Percentiles rank a stretch among this genome's conserved stretches.
These are phyloP conservation scores for Phaonia tiefii DNA, from an alignment of 2,888 invertebrate species.

Conservation along the genomic window DNA sequence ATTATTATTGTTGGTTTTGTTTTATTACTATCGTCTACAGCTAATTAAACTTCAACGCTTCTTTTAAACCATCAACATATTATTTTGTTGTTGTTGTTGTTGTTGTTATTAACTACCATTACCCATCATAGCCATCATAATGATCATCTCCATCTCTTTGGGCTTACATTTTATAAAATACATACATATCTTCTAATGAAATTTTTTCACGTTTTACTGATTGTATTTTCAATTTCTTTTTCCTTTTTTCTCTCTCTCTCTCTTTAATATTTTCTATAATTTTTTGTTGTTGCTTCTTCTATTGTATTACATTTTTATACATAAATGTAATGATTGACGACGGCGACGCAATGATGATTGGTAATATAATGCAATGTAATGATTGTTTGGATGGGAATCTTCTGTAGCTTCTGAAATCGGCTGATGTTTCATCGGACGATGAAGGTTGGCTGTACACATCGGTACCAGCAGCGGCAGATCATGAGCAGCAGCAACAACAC, in stretches of 20 bases:
- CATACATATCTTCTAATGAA: constrained; percentile 42
- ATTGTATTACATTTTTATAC: constrained; percentile 59
- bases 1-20: constrained; percentile 21
- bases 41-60: constrained; percentile 75
- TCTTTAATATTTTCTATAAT: constrained; percentile 15
- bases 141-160: constrained; percentile 11
- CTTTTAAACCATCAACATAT: constrained; percentile 57
- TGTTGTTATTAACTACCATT: too few relatives aligned
- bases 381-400: constrained; percentile 45
- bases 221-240: constrained; percentile 49
- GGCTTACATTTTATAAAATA: constrained; percentile 12
- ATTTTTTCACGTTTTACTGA: constrained; percentile 58
- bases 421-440: constrained; percentile 84
- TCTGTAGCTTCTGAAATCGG: constrained; percentile 78
- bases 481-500: constrained; percentile 51
- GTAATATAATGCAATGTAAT: constrained; percentile 7
- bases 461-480: constrained; percentile 58
- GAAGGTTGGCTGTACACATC: constrained; percentile 79
- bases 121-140: constrained; percentile 14
- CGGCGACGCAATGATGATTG: constrained; percentile 1
- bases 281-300: constrained; percentile 41
- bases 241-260: neutral
- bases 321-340: constrained; percentile 10
- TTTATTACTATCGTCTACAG: constrained; percentile 74
- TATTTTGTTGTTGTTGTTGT: constrained; percentile 47